These are phyloP conservation scores for Pristionchus maxplancki DNA, from an alignment of 2,888 invertebrate genomes.

Conservation along the genomic window DNA sequence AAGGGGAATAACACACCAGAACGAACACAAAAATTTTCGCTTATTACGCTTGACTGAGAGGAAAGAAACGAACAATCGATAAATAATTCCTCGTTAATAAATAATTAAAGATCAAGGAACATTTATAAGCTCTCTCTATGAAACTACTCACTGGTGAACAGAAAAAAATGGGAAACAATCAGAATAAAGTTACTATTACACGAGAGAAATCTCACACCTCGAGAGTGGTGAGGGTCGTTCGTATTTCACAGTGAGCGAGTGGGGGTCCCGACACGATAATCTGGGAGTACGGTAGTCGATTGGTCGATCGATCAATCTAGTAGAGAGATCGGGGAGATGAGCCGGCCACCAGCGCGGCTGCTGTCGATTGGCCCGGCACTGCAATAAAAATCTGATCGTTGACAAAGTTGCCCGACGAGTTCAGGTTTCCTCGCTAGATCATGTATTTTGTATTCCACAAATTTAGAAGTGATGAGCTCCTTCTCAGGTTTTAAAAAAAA, in stretches of 20 bases:
- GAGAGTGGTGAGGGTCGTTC: not conserved
- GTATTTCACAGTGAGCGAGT: not conserved
- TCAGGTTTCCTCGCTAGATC: too few species aligned
- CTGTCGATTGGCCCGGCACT: conserved; percentile 6
- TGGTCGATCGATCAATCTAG: conserved; percentile 9
- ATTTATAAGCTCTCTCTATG: conserved; percentile 26
- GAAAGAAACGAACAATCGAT: not conserved
- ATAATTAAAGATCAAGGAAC: not conserved
- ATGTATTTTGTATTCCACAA: too few species aligned
- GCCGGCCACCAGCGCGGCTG: conserved; percentile 27
- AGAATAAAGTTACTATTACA: conserved; percentile 5
- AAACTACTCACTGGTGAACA: not conserved
- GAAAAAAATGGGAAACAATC: not conserved
- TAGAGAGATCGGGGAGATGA: conserved; percentile 32
- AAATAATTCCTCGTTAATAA: conserved; percentile 1
- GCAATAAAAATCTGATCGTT: too few species aligned
- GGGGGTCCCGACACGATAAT: not conserved
- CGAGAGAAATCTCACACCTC: not conserved
- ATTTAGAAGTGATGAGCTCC: too few species aligned
- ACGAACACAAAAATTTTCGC: not conserved
- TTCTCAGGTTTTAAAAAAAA: too few species aligned
- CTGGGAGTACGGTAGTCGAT: not conserved
- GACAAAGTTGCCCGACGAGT: too few species aligned
- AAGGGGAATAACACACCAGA: not conserved
- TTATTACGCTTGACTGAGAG: conserved; percentile 26